Conservation (phyloP, 1,140 invertebrate genomes). For the Alviniconcha marisindica region DNA sequence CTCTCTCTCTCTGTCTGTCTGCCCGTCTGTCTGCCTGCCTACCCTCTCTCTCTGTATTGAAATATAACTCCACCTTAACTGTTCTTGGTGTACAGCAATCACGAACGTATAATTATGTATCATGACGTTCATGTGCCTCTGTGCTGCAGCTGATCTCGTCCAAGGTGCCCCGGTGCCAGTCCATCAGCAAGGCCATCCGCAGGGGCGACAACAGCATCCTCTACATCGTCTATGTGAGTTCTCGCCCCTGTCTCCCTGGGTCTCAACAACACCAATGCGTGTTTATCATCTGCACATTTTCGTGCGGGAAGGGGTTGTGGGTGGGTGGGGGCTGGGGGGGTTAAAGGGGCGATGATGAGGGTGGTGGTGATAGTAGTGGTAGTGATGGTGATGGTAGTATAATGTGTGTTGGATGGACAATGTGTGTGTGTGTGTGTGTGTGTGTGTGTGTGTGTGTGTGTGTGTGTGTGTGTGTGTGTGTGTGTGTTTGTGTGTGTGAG, state of each 20-base stretch:
- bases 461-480: conserved; percentile 4
- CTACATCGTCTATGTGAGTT: conserved; percentile 14
- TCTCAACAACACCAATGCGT: too few species aligned
- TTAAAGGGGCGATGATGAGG: too few species aligned
- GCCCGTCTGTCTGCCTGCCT: too few species aligned
- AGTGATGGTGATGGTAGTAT: background rate
- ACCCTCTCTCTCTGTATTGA: background rate
- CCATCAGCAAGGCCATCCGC: conserved; percentile 1
- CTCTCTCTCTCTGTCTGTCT: too few species aligned
- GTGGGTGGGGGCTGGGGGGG: too few species aligned
- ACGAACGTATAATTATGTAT: too few species aligned
- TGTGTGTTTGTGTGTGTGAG: background rate
- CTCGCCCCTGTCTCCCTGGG: too few species aligned
- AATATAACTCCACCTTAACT: background rate
- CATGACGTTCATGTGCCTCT: too few species aligned
- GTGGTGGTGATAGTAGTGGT: background rate
- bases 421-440: background rate
- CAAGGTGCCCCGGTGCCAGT: conserved; percentile 2
- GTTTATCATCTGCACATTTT: too few species aligned
- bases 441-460: conserved; percentile 21
- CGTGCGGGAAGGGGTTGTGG: too few species aligned
- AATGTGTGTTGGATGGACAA: too few species aligned
- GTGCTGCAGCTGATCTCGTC: conserved; percentile 3
- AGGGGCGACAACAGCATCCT: background rate
- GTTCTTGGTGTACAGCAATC: background rate